These are phyloP conservation scores for Dromius quadrimaculatus DNA, from an alignment of 2,888 invertebrate species.

Conservation along the genomic window DNA sequence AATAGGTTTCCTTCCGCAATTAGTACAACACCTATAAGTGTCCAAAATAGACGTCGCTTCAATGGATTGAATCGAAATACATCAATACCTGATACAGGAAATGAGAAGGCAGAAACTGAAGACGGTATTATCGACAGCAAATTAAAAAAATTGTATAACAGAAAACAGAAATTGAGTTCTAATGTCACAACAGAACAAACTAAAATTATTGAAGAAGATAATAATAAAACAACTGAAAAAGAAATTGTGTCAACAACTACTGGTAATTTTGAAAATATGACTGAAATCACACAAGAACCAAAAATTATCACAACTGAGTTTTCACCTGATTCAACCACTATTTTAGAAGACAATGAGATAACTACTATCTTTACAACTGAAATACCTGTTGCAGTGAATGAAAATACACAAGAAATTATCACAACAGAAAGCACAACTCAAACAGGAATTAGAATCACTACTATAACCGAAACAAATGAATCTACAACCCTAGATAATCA, in stretches of 20 bases:
- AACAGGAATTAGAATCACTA: too few relatives aligned
- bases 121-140: conserved; percentile 54
- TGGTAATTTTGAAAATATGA: background rate
- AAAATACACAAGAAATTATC: conserved; percentile 3
- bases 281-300: conserved; percentile 2
- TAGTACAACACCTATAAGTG: conserved; percentile 24
- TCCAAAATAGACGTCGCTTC: conserved; percentile 18
- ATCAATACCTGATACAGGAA: conserved; percentile 18
- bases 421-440: conserved; percentile 28
- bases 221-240: conserved; percentile 39
- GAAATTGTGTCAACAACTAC: conserved; percentile 8
- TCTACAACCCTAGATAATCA: conserved; percentile 8
- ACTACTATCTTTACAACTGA: conserved; percentile 31
- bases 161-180: conserved; percentile 50
- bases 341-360: conserved; percentile 22
- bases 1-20: conserved; percentile 11
- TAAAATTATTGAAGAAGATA: conserved; percentile 14
- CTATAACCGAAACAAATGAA: too few relatives aligned
- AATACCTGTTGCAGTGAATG: background rate
- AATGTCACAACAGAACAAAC: conserved; percentile 45
- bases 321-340: conserved; percentile 24
- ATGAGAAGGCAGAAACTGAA: conserved; percentile 55
- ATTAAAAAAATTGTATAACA: conserved; percentile 30
- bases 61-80: conserved; percentile 25
- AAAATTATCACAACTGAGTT: conserved; percentile 14